Base-by-base conservation (phyloP, 92 coral and sea anemone species). In the Phenganax marumi region DNA sequence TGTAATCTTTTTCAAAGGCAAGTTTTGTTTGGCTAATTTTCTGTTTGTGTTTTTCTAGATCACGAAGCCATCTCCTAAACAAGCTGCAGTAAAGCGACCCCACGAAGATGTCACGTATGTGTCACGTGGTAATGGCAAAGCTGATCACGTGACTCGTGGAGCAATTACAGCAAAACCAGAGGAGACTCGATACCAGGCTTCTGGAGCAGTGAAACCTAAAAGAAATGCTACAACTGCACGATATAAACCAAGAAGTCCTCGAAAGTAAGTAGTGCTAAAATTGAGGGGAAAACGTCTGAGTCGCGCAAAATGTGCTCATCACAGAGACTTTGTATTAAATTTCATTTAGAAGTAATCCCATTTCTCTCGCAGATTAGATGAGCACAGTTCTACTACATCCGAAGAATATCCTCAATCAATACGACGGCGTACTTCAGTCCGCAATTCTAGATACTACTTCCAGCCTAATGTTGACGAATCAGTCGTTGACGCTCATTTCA, bases 101-200 rank as follows among this genome's bases (percentile, higher is more conserved):
- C 87, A 79, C 55, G 85, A 74, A 39, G 87, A 93, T 75, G 84
- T 89, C 51, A 24, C 70, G 58, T 95, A 95, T 82, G 77, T 89
- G 50, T 78, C 93, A 68, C 91, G 98, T 84, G 94, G 91, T 46
- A 90, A 95, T 79, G 98, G 97, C 64, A 93, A 93, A 21, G 87
- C 90, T 51, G 87, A 93, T 53, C 83, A 91, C 84, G 87, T 92
- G 76, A 91, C 97, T 6, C 92, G 89, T 23, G 91, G 97, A 73
- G 91, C 90, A 46, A 96, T 33, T 33, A 33, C 99, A 51, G 86
- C 92, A 52, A 92, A 92, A 86, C 88, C 99, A 75, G 92, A 97
- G 1, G 90, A 91, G 84, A 89, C 91, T 25, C 99, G 89, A 70
- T 90, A 92, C 91, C 93, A 96, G 84, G 91, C 99, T 19, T 93